These are phyloP conservation scores for Antechinus stuartii DNA, from an alignment of 2,113 vertebrate genomes.

Conservation along the genomic window DNA sequence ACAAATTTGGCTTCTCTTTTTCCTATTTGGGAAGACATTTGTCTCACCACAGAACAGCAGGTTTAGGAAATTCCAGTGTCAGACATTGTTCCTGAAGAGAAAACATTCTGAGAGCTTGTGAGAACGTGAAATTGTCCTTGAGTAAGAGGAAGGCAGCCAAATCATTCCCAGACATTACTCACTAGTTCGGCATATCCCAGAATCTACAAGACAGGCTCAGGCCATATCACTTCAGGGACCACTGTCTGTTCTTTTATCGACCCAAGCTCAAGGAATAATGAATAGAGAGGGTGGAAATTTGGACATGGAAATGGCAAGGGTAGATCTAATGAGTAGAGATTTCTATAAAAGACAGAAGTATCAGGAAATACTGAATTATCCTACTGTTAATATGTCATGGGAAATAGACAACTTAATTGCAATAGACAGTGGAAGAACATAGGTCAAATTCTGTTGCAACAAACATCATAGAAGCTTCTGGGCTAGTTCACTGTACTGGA, in stretches of 20 bases:
- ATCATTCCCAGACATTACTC: conserved; percentile 64
- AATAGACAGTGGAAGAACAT: not conserved
- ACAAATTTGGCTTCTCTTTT: not conserved
- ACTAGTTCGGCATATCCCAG: conserved; percentile 46
- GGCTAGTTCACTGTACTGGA: not conserved
- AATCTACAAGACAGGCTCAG: conserved; percentile 21
- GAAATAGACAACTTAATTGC: not conserved
- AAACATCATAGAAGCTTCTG: not conserved
- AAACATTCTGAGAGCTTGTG: conserved; percentile 43
- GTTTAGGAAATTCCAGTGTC: conserved; percentile 65
- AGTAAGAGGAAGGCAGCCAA: conserved; percentile 42
- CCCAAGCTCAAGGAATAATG: not conserved
- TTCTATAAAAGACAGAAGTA: not conserved
- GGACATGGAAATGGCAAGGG: not conserved
- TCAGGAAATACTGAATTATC: not conserved
- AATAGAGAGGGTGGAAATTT: not conserved
- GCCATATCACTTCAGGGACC: not conserved
- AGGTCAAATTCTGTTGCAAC: not conserved
- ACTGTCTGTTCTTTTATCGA: not conserved
- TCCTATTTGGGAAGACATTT: conserved; percentile 34
- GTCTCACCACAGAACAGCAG: conserved; percentile 5
- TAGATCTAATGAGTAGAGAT: not conserved
- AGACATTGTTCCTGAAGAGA: conserved; percentile 45
- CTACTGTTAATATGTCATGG: not conserved
- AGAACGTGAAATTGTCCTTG: conserved; percentile 53